phyloP scores from a whole-genome alignment of 2,113 vertebrate species.

The Phalacrocorax brasilianus region DNA sequence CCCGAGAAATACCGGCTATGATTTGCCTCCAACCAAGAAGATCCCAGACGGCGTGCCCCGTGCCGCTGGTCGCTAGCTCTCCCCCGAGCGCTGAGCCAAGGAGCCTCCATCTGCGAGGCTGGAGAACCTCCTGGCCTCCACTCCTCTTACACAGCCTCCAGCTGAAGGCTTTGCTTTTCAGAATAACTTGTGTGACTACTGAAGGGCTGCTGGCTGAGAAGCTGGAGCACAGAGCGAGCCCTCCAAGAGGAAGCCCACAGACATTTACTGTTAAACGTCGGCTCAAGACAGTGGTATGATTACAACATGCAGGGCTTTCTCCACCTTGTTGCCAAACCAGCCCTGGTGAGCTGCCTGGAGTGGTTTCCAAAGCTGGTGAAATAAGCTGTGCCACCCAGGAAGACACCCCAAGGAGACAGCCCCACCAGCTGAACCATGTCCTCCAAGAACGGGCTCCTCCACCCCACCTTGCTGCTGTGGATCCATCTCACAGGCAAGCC shows the following conservation, averaged over 20 bases:
- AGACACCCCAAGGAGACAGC: neutral
- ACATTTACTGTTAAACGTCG: neutral
- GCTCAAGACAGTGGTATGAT: neutral
- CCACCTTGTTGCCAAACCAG: neutral
- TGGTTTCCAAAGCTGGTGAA: neutral
- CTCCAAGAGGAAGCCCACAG: neutral
- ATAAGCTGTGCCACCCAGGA: neutral
- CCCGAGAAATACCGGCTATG: neutral
- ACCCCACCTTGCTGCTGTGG: neutral
- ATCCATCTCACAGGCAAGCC: neutral
- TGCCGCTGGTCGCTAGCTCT: neutral
- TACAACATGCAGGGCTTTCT: neutral
- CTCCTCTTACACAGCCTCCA: neutral
- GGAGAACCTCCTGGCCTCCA: neutral
- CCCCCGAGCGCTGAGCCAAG: fast-evolving
- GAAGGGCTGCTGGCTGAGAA: neutral
- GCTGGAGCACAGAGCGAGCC: neutral
- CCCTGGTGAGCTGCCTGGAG: neutral
- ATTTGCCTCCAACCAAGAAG: neutral
- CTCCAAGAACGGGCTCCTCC: neutral
- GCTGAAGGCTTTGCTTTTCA: neutral
- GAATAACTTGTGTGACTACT: neutral
- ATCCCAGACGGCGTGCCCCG: neutral
- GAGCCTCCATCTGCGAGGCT: neutral
- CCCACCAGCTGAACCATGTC: neutral